Percentiles rank a stretch among this genome's conserved stretches.
phyloP scores from a whole-genome alignment of 2,797 vertebrate species.

The Denticeps clupeoides region DNA sequence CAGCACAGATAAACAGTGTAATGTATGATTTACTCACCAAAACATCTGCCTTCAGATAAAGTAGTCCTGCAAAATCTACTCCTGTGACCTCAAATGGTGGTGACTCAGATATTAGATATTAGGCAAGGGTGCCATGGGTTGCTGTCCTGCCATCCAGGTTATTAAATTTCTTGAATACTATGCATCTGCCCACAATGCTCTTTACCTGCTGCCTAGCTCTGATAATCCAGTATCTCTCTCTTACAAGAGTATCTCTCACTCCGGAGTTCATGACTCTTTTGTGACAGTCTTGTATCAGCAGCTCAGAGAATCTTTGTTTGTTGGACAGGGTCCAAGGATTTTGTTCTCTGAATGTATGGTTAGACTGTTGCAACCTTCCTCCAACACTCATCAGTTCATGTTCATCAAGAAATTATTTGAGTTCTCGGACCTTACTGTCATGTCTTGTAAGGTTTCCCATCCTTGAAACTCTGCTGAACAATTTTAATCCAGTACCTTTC shows the following conservation, averaged over 20 bases:
- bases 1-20: slow-evolving; percentile 8
- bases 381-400: slow-evolving; percentile 6
- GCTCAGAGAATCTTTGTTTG: too few relatives aligned
- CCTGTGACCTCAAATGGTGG: too few relatives aligned
- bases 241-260: too few relatives aligned
- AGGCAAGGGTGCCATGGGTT: too few relatives aligned
- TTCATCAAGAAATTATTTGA: slow-evolving; percentile 6
- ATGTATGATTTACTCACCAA: slow-evolving; percentile 1
- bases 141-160: too few relatives aligned
- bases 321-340: too few relatives aligned
- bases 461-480: too few relatives aligned
- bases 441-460: background rate
- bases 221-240: slow-evolving; percentile 10
- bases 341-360: background rate
- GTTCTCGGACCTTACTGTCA: slow-evolving; percentile 3
- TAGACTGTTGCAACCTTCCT: slow-evolving; percentile 6
- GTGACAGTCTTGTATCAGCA: too few relatives aligned
- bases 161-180: slow-evolving; percentile 7
- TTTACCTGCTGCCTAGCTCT: slow-evolving; percentile 10
- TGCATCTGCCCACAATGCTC: slow-evolving; percentile 1
- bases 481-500: slow-evolving; percentile 1
- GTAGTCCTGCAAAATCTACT: background rate
- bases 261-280: too few relatives aligned
- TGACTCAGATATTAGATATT: too few relatives aligned
- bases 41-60: background rate